A percentile compares a stretch with the other conserved stretches of the same genome.
Conservation (phyloP, 1,140 invertebrate species). For the Carcinoscorpius rotundicauda region DNA sequence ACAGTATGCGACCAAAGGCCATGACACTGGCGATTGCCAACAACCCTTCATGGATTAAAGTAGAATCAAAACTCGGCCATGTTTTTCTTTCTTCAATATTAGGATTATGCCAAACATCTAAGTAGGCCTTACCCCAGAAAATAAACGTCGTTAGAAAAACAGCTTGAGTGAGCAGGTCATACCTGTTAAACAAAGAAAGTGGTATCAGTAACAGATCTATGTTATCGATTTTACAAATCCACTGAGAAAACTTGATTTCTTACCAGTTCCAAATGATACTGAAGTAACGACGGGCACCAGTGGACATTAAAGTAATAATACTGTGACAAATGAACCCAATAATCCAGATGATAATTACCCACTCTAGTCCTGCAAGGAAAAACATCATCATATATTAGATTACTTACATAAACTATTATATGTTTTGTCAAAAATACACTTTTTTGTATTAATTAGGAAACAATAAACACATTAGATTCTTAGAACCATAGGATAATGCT, state of each 20-base stretch:
- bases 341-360: constrained; percentile 5
- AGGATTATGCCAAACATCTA: constrained; percentile 34
- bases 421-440: too few relatives aligned
- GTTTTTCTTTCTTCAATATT: constrained; percentile 45
- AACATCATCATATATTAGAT: background rate
- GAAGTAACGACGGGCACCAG: constrained; percentile 10
- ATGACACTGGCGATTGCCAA: constrained; percentile 59
- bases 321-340: constrained; percentile 10
- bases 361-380: constrained; percentile 35
- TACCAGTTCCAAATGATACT: constrained; percentile 13
- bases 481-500: too few relatives aligned
- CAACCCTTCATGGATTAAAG: constrained; percentile 54
- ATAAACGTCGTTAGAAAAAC: constrained; percentile 38
- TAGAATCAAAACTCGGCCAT: constrained; percentile 55
- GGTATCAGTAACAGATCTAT: too few relatives aligned
- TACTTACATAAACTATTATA: too few relatives aligned
- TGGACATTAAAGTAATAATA: background rate
- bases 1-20: constrained; percentile 39
- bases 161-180: constrained; percentile 34
- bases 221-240: too few relatives aligned
- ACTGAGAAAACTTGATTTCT: background rate
- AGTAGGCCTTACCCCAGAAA: constrained; percentile 38
- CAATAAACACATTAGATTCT: too few relatives aligned
- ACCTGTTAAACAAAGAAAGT: constrained; percentile 32
- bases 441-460: too few relatives aligned